phyloP scores from a whole-genome alignment of 2,888 invertebrate genomes.

The Synanthedon andrenaeformis region DNA sequence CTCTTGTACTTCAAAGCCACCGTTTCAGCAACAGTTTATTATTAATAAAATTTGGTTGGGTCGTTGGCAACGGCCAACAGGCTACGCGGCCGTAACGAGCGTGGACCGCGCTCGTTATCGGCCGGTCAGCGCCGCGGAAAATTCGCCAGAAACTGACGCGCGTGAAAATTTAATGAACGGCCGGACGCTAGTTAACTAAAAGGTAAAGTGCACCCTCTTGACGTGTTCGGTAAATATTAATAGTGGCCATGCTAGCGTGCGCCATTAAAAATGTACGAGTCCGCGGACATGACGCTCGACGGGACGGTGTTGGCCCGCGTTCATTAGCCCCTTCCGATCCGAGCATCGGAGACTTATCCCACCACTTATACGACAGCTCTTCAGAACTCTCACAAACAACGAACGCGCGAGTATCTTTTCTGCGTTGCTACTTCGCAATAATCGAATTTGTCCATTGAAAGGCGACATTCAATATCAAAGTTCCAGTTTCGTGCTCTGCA shows the following conservation, averaged over 20 bases:
- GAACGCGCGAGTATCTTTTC: slow-evolving; percentile 15
- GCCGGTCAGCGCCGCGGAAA: slow-evolving; percentile 66
- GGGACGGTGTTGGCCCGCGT: slow-evolving; percentile 26
- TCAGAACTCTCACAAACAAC: slow-evolving; percentile 4
- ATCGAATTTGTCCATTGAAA: slow-evolving; percentile 59
- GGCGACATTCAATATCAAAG: slow-evolving; percentile 54
- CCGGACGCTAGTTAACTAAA: slow-evolving; percentile 71
- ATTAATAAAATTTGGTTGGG: slow-evolving; percentile 67
- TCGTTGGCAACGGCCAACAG: slow-evolving; percentile 16
- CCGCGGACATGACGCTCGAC: slow-evolving; percentile 51
- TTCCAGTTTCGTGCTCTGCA: slow-evolving; percentile 43
- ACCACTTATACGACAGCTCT: slow-evolving; percentile 4
- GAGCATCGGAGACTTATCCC: slow-evolving; percentile 17
- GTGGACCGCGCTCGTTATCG: slow-evolving; percentile 35
- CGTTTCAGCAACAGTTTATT: slow-evolving; percentile 68
- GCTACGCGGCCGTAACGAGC: slow-evolving; percentile 41
- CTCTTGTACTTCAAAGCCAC: slow-evolving; percentile 62
- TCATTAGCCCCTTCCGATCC: slow-evolving; percentile 48
- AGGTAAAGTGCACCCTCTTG: slow-evolving; percentile 72
- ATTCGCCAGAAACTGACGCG: slow-evolving; percentile 70
- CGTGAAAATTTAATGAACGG: slow-evolving; percentile 72
- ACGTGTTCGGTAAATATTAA: slow-evolving; percentile 71
- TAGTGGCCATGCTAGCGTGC: slow-evolving; percentile 66
- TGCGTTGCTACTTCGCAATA: slow-evolving; percentile 31
- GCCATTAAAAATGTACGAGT: slow-evolving; percentile 68